Percentiles rank a stretch among this genome's conserved stretches.
These are phyloP conservation scores for Propithecus coquereli DNA, from an alignment of 2,113 vertebrate genomes.

Conservation along the genomic window DNA sequence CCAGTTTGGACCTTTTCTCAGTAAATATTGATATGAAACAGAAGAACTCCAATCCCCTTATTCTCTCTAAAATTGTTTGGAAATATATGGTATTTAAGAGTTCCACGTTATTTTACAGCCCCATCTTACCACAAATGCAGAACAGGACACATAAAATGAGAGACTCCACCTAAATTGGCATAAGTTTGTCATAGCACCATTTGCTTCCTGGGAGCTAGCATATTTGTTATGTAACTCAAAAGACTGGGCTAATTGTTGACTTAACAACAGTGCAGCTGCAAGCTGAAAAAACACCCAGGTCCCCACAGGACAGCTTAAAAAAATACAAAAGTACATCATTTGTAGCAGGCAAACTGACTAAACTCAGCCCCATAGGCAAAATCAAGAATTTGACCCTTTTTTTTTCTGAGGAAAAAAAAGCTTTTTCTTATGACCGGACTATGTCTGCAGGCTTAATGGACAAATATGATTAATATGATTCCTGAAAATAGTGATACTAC, in stretches of 20 bases:
- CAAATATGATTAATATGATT: neutral
- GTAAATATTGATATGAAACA: constrained; percentile 10
- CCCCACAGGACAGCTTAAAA: constrained; percentile 37
- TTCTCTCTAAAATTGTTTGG: neutral
- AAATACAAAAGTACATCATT: constrained; percentile 48
- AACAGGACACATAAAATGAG: neutral
- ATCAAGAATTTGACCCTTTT: constrained; percentile 39
- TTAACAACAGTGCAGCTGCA: constrained; percentile 59
- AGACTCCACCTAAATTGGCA: neutral
- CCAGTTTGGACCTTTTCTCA: neutral
- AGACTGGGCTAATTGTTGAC: constrained; percentile 57
- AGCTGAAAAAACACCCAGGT: constrained; percentile 64
- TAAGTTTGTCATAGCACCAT: constrained; percentile 13
- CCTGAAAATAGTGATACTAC: neutral
- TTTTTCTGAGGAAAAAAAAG: neutral
- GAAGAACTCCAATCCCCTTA: neutral
- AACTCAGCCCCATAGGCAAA: constrained; percentile 35
- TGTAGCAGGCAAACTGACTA: constrained; percentile 27
- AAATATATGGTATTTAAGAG: neutral
- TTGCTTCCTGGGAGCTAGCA: constrained; percentile 32
- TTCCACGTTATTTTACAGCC: neutral
- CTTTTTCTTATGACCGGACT: neutral
- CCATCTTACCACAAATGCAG: neutral
- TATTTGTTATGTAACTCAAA: constrained; percentile 59
- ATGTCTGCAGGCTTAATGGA: neutral